Conservation (phyloP, 2,888 invertebrate species). For the Plagodis dolabraria region DNA sequence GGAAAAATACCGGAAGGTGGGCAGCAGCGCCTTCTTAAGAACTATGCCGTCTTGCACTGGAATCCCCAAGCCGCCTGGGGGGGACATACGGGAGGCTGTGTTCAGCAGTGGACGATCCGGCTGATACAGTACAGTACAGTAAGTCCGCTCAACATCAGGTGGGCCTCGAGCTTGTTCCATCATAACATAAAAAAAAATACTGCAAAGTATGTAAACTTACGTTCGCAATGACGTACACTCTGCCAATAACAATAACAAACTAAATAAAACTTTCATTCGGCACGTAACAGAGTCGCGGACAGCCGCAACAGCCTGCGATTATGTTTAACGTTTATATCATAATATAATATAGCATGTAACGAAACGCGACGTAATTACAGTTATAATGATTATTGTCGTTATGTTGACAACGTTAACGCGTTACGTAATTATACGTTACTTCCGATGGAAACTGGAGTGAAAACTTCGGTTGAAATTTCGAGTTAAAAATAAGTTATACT, state of each 20-base stretch:
- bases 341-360: conserved; percentile 10
- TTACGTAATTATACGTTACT: conserved; percentile 11
- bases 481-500: neutral
- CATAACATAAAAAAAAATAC: too few species aligned
- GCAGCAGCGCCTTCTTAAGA: too few species aligned
- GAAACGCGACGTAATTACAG: conserved; percentile 8
- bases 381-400: conserved; percentile 13
- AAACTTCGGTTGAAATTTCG: neutral
- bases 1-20: too few species aligned
- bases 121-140: too few species aligned
- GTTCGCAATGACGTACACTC: neutral
- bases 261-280: conserved; percentile 1
- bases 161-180: too few species aligned
- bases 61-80: too few species aligned
- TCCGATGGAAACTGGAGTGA: neutral
- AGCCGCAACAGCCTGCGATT: conserved; percentile 6
- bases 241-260: neutral
- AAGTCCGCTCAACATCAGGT: too few species aligned
- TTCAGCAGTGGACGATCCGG: too few species aligned
- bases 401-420: conserved; percentile 14
- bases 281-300: conserved; percentile 5
- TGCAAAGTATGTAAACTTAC: neutral
- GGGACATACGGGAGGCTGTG: too few species aligned
- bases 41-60: too few species aligned
- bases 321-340: conserved; percentile 8